Base-by-base conservation (phyloP, 2,888 invertebrate species). In the Coleophora deauratella region DNA sequence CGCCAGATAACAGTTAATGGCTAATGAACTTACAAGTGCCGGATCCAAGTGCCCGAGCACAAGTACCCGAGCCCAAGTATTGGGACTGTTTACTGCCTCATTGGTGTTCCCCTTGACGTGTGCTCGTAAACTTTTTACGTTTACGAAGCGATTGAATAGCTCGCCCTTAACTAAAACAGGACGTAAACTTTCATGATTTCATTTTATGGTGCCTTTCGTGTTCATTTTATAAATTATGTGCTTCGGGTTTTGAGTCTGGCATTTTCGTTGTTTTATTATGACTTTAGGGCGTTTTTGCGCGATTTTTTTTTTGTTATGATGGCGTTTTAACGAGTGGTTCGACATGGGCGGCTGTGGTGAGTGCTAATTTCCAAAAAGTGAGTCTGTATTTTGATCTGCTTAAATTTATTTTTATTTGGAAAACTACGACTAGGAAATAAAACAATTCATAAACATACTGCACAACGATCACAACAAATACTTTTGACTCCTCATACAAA, bases 21-120 rank as follows among this genome's bases (percentile, higher is more conserved):
- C 74, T 77, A 80, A 81, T 80, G 78, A 81, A 80, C 68, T 69
- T 72, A 75, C 67, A 73, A 21, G 21, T 21, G 21, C 21, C 21
- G 3, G 21, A 21, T 21, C 21, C 77, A 78, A 77, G 73, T 71
- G 59, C 72, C n/a, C 74, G 68, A 73, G 67, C 70, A 74, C 67
- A 64, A 72, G 72, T 61, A 62, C n/a, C n/a, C 74, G 68, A 73
- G 67, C 70, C 74, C 67, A 64, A 72, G 72, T 61, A 62, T 72
- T 69, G 72, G 73, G 73, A 65, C 75, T 76, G 76, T 81, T 82
- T 78, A 82, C 70, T 63, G 64, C 77, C 77, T 81, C 81, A 79
- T 82, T 79, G 78, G 77, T 81, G 81, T 81, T 80, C 72, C 81
- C 77, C 74, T 81, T 73, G 81, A 81, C 77, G 82, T 76, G 77